These are phyloP conservation scores for Eublepharis macularius DNA, from an alignment of 2,113 vertebrate species.

Conservation along the genomic window DNA sequence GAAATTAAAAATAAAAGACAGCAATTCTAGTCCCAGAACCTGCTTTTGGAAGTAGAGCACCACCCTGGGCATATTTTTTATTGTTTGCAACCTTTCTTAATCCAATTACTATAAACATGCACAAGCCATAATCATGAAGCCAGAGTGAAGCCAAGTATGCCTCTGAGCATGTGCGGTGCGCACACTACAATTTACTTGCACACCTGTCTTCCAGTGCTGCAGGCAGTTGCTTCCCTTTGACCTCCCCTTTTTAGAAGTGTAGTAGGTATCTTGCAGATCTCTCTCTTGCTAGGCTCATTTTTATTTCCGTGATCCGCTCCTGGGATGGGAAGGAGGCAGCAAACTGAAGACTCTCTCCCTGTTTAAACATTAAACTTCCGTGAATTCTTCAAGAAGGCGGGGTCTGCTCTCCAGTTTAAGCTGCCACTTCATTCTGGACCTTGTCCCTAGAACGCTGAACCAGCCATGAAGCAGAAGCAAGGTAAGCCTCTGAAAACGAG, in stretches of 20 bases:
- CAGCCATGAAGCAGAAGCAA: slow-evolving; percentile 72
- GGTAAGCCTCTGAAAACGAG: slow-evolving; percentile 57
- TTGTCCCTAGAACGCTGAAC: slow-evolving; percentile 65
- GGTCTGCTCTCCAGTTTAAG: slow-evolving; percentile 25
- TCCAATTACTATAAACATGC: background rate
- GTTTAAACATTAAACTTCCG: slow-evolving; percentile 78
- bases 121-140: background rate
- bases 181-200: too few species aligned
- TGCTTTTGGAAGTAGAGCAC: background rate
- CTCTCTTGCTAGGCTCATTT: background rate
- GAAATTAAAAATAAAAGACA: background rate
- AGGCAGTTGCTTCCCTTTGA: too few species aligned
- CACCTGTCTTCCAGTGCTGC: too few species aligned
- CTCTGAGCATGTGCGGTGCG: background rate
- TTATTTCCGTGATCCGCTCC: background rate
- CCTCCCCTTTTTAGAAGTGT: background rate
- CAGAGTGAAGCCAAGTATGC: too few species aligned
- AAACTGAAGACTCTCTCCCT: background rate
- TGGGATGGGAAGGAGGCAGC: slow-evolving; percentile 10
- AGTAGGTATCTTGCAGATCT: background rate
- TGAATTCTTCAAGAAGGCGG: slow-evolving; percentile 72
- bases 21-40: background rate
- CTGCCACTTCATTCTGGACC: slow-evolving; percentile 72
- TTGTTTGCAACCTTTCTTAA: background rate
- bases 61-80: background rate